Evolutionary conservation across 2,113 vertebrate species (phyloP).

Genomic region (Nothoprocta perdicaria): DNA sequence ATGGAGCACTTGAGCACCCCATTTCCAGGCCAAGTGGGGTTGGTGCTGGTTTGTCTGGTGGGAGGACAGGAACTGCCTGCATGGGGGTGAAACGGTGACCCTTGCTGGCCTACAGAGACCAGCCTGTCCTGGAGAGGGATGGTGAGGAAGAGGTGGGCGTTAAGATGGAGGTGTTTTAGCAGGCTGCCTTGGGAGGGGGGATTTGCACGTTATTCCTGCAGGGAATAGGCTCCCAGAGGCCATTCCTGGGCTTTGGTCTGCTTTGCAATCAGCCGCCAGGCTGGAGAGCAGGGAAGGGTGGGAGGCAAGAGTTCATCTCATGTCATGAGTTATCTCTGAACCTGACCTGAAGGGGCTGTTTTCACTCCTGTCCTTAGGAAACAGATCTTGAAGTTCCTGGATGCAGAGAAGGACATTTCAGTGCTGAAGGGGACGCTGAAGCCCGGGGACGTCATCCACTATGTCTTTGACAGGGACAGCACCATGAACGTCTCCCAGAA

Average conservation of each 20-base stretch:
- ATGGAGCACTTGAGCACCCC: background rate
- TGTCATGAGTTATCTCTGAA: background rate
- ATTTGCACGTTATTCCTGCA: background rate
- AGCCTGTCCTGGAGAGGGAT: rapidly evolving
- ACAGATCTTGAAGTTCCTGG: conserved; percentile 92
- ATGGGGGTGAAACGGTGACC: background rate
- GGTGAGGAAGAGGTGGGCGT: too few relatives aligned
- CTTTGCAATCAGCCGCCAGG: background rate
- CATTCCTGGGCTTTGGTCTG: background rate
- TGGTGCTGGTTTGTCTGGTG: background rate
- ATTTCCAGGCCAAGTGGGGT: background rate
- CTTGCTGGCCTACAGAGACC: background rate
- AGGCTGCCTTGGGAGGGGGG: background rate
- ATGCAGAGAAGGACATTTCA: conserved; percentile 94
- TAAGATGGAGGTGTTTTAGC: background rate
- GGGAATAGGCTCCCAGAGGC: background rate
- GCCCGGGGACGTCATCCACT: conserved; percentile 93
- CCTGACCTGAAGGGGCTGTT: background rate
- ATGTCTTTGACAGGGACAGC: conserved; percentile 94
- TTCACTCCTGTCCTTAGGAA: conserved; percentile 79
- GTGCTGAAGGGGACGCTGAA: conserved; percentile 94
- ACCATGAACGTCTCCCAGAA: conserved; percentile 94
- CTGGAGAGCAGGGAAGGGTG: background rate
- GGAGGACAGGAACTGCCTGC: background rate
- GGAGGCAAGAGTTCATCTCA: background rate